Conservation (phyloP, 2,888 invertebrate genomes). For the Rhogogaster chlorosoma region DNA sequence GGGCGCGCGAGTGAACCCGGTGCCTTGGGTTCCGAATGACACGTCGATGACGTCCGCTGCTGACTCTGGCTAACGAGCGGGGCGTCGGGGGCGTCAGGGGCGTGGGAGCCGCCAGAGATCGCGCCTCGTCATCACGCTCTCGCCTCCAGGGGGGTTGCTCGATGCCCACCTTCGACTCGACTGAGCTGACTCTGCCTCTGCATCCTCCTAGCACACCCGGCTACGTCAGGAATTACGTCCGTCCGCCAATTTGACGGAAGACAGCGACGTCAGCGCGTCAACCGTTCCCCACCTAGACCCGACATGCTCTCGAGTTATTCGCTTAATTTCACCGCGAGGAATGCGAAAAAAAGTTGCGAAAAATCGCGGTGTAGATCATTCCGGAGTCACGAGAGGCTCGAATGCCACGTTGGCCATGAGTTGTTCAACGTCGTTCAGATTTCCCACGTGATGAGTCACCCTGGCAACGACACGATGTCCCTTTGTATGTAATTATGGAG, state of each 20-base stretch:
- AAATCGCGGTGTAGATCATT: background rate
- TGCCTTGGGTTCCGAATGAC: constrained; percentile 71
- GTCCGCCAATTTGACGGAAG: constrained; percentile 66
- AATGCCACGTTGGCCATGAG: background rate
- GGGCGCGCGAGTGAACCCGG: constrained; percentile 41
- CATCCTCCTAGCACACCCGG: background rate
- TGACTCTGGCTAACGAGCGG: constrained; percentile 77
- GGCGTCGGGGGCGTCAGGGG: constrained; percentile 75
- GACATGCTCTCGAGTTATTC: background rate
- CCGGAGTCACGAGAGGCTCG: background rate
- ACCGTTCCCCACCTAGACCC: constrained; percentile 5
- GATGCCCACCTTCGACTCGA: constrained; percentile 17
- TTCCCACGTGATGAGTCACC: constrained; percentile 65
- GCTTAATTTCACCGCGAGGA: background rate
- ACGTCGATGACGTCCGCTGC: constrained; percentile 77
- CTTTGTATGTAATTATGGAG: constrained; percentile 71
- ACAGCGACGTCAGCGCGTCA: constrained; percentile 72
- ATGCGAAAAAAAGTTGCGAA: background rate
- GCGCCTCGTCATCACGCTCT: constrained; percentile 75
- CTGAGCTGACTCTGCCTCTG: constrained; percentile 16
- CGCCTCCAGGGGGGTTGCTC: constrained; percentile 51
- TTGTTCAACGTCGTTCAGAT: constrained; percentile 55
- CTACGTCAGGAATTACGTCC: constrained; percentile 63
- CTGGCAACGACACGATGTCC: constrained; percentile 59
- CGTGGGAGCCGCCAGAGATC: constrained; percentile 74